Evolutionary conservation across 1,140 invertebrate species (phyloP).

Genomic region (Drosophila willistoni): DNA sequence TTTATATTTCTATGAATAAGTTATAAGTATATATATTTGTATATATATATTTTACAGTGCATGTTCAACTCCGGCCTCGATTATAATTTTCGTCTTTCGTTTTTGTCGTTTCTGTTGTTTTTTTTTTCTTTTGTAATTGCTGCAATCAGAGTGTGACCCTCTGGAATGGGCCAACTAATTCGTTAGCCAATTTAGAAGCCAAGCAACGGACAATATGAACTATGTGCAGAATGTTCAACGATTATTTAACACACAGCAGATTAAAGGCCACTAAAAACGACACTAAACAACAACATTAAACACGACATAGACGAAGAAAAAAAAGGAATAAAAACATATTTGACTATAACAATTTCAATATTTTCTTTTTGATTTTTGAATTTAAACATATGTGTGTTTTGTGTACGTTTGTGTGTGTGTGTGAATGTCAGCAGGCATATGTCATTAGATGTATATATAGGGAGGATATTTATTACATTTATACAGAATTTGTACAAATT

Average conservation of each 20-base stretch:
- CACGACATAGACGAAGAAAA: neutral
- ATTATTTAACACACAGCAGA: conserved; percentile 2
- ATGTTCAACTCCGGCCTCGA: conserved; percentile 1
- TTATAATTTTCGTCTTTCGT: neutral
- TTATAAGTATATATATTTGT: neutral
- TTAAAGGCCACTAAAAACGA: neutral
- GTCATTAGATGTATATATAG: neutral
- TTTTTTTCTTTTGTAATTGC: neutral
- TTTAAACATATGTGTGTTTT: conserved; percentile 10
- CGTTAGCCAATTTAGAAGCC: neutral
- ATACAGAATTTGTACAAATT: conserved; percentile 21
- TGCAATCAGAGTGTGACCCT: neutral
- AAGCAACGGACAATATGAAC: neutral
- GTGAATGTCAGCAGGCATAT: no score
- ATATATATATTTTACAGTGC: neutral
- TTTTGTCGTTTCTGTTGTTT: no score
- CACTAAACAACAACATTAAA: neutral
- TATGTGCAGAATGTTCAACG: neutral
- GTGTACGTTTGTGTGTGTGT: neutral
- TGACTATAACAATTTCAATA: neutral
- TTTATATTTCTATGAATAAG: neutral
- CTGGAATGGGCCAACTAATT: conserved; percentile 1
- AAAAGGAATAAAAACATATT: neutral
- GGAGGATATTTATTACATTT: neutral
- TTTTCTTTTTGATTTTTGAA: neutral